phyloP scores from a whole-genome alignment of 2,113 vertebrate species.

The Thamnophis sirtalis region DNA sequence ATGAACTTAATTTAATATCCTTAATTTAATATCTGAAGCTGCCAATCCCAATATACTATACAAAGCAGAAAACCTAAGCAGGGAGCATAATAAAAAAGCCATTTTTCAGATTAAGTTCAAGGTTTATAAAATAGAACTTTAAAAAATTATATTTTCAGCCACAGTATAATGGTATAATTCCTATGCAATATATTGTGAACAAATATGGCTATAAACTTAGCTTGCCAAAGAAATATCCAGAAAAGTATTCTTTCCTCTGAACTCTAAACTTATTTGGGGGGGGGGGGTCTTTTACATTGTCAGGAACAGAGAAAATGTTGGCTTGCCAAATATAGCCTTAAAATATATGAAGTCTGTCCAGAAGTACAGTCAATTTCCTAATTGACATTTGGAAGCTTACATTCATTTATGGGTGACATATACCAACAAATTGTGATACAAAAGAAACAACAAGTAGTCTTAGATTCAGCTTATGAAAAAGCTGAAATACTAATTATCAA shows the following conservation, averaged over 20 bases:
- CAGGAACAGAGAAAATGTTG: background rate
- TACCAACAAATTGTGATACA: background rate
- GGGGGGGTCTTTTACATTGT: background rate
- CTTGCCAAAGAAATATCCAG: background rate
- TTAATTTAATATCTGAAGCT: constrained; percentile 45
- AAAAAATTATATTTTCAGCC: background rate
- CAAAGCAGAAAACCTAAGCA: background rate
- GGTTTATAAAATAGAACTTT: background rate
- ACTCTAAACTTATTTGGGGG: background rate
- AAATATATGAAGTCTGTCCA: background rate
- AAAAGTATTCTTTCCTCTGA: constrained; percentile 2
- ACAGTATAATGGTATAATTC: background rate
- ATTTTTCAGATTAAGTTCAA: background rate
- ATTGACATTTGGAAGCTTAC: background rate
- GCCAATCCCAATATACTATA: constrained; percentile 33
- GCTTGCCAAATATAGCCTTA: background rate
- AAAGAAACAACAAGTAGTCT: constrained; percentile 33
- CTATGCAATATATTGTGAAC: background rate
- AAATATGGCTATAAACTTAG: background rate
- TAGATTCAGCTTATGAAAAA: background rate
- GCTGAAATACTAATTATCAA: background rate
- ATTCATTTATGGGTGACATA: background rate
- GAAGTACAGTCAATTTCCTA: too few species aligned
- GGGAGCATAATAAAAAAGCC: constrained; percentile 17
- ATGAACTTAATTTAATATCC: constrained; percentile 58